Base-by-base conservation (phyloP, 2,797 vertebrate species). In the Manis crassicaudata region DNA sequence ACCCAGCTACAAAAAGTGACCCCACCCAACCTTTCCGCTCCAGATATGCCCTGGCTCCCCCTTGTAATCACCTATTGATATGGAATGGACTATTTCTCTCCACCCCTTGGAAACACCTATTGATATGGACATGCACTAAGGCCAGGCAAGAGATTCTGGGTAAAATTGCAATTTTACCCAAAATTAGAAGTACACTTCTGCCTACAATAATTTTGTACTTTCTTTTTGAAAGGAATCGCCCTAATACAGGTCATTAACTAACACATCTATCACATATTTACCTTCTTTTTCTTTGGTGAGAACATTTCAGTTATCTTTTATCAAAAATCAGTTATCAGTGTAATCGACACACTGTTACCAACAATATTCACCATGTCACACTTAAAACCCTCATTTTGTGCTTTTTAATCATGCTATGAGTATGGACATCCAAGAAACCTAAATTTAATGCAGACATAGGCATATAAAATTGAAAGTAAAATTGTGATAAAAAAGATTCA, bases 401-500 rank as follows among this genome's bases (percentile, higher is more conserved):
- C 6, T 89, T 96, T 95, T 50, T 65, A 84, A 85, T 81, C 6
- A 60, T 32, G 7, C 56, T 92, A 50, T 37, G 18, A 91, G 8
- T 70, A 58, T 35, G 62, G 52, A 50, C 16, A 77, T 73, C 77
- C 18, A 81, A 81, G 27, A 94, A 83, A 6, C 0, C 58, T 93
- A 95, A 89, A 58, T 88, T 63, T 37, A 90, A 73, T 37, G 35
- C n/a, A 92, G 88, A 27, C 16, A 79, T 58, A 77, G 21, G 27
- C 81, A 73, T 77, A 65, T 58, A 81, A 52, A 40, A 92, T 70
- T 91, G 54, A 46, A 75, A 72, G 40, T 81, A 89, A 96, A 96
- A 80, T 54, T 77, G 18, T 16, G 54, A 87, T 95, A 73, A 89
- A 54, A 93, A 97, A 76, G 46, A 92, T 62, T 95, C 43, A 73